Base-by-base conservation (phyloP, 2,113 vertebrate species). In the Pollimyrus isidori region DNA sequence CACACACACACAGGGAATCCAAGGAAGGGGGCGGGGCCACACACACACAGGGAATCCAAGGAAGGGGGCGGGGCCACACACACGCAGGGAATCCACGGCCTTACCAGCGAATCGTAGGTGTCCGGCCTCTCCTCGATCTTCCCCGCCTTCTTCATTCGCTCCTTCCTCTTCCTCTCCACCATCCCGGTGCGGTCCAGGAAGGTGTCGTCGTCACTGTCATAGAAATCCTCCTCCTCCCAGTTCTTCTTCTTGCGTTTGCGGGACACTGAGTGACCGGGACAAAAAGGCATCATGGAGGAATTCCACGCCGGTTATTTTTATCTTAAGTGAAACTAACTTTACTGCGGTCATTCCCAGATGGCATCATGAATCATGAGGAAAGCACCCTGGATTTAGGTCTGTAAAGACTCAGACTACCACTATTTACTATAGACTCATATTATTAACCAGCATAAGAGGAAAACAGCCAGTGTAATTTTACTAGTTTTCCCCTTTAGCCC, bases 191-290 rank as follows among this genome's bases (percentile, higher is more conserved):
- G 94, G 92, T 99, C 98, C 15, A 99, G 97, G 91, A 99, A 99
- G 7, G 97, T 97, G 92, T 99, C 98, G 7, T 99, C 98, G 1
- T 99, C 98, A 7, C 98, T 99, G 93, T 99, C 98, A 62, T 99
- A 99, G 93, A 96, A 99, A 88, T 99, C 98, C 90, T 99, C 98
- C 15, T 98, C 98, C 90, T 99, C 98, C 98, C 98, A 99, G 95
- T 99, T 98, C 93, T 99, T 99, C 91, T 97, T 96, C 92, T 96
- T 99, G 89, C 98, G 97, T 94, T 99, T 99, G 9, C 98, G 96
- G 73, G 98, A 99, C 82, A 99, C 98, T 99, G 90, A 48, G 7
- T 23, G 53, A 17, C 73, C 73, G 35, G 11, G 10, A 48, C 73
- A 87, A 7, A 15, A 49, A 62, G 50, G 69, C 69, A 39, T 76